Conservation (phyloP, 2,888 invertebrate species). For the Barypeithes pellucidus region DNA sequence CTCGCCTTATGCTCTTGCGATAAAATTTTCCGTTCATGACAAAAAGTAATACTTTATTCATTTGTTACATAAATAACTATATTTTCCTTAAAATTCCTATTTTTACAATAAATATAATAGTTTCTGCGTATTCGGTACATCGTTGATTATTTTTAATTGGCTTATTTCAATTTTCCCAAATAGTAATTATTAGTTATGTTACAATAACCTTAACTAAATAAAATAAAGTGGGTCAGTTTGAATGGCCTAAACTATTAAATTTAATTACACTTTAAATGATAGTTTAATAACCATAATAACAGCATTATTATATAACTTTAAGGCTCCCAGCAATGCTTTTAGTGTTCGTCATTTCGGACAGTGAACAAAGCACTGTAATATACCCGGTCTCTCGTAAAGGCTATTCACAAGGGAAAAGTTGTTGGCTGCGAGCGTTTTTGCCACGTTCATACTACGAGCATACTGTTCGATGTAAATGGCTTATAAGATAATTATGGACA, state of each 20-base stretch:
- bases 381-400: not conserved
- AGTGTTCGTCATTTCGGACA: constrained; percentile 2
- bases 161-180: too few relatives aligned
- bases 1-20: too few relatives aligned
- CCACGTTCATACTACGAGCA: not conserved
- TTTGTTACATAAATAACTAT: too few relatives aligned
- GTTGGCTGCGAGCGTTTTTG: not conserved
- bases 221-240: not conserved
- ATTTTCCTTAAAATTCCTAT: too few relatives aligned
- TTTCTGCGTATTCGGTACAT: too few relatives aligned
- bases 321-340: not conserved
- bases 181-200: too few relatives aligned
- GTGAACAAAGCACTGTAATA: constrained; percentile 1
- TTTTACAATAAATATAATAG: too few relatives aligned
- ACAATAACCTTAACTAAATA: not conserved
- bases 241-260: not conserved
- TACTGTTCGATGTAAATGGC: not conserved
- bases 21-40: too few relatives aligned
- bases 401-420: not conserved
- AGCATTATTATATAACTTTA: constrained; percentile 2
- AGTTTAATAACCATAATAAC: not conserved
- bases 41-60: too few relatives aligned
- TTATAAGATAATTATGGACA: not conserved
- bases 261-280: not conserved
- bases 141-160: too few relatives aligned